Percentiles rank a stretch among this genome's conserved stretches.
Evolutionary conservation across 2,113 vertebrate species (phyloP).

Genomic region (Poicephalus gulielmi): DNA sequence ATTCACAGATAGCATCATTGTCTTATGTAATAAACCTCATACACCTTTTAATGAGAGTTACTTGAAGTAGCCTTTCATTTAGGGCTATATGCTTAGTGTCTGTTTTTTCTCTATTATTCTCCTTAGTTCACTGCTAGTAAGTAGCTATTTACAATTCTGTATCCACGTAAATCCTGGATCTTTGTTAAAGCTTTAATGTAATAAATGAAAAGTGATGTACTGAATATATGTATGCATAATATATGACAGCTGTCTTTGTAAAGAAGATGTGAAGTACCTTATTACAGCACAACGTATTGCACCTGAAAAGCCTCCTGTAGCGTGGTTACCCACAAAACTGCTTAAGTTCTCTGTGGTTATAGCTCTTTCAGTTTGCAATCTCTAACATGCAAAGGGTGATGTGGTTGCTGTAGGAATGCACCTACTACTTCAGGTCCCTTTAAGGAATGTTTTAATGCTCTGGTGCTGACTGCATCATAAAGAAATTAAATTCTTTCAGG

Average conservation of each 20-base stretch:
- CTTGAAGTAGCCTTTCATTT: neutral
- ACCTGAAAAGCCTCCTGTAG: neutral
- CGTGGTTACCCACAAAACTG: neutral
- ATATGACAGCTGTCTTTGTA: neutral
- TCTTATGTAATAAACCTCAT: neutral
- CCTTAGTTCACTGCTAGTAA: neutral
- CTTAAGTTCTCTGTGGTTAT: neutral
- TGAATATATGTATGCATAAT: neutral
- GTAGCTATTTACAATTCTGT: neutral
- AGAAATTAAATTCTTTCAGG: neutral
- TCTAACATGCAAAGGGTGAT: neutral
- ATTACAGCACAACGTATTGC: neutral
- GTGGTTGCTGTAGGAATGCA: neutral
- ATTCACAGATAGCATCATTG: neutral
- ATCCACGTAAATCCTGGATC: neutral
- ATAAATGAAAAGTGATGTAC: neutral
- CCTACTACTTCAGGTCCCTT: neutral
- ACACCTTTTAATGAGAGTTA: neutral
- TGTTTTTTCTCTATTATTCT: neutral
- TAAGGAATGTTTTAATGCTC: neutral
- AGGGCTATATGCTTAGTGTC: neutral
- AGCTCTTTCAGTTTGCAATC: neutral
- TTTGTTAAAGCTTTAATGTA: neutral
- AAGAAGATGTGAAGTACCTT: neutral
- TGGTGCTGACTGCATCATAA: neutral